Base-by-base conservation (phyloP, 2,888 invertebrate species). In the Lordiphosa fenestrarum region DNA sequence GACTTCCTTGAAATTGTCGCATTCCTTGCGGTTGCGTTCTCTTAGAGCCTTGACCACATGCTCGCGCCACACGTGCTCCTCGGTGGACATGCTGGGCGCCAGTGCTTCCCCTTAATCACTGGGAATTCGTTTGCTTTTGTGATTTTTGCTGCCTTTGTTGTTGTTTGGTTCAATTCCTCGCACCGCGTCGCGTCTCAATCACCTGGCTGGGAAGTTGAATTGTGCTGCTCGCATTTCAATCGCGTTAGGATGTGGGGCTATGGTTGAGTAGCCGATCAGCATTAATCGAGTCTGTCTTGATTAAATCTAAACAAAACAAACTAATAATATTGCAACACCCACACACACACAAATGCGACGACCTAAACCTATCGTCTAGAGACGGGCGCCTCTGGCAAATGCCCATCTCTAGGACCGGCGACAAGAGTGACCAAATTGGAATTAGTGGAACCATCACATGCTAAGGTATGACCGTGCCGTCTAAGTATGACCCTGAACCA, bases 1-100 rank as follows among this genome's bases (percentile, higher is more conserved):
- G 66, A 96, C 92, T 86, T 96, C 96, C 76, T 94, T 93, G 89
- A 95, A 96, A 81, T 93, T 93, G 61, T 92, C 90, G 19, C 94
- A 93, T 91, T 96, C 94, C 64, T 91, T 91, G 89, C 92, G 94
- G 89, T 96, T 95, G 85, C 96, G 91, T 63, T 92, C 91, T 61
- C 93, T 93, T 63, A 96, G 88, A 86, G 94, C 93, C 78, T 90
- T 90, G 76, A 95, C 90, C 85, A 96, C 92, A 84, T 91, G 91
- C 78, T 92, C 92, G 86, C 94, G 93, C 95, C 95, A 96, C 75
- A 91, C 90, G 49, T 74, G 84, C 54, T 88, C 88, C 53, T 89
- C 89, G 38, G 77, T 74, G 50, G 88, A 81, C 89, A 89, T 89
- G 46, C 58, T 77, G 37, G 36, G 19, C 35, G 39, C 30, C 30